Conservation (phyloP, 2,797 vertebrate species). For the Esox lucius region DNA sequence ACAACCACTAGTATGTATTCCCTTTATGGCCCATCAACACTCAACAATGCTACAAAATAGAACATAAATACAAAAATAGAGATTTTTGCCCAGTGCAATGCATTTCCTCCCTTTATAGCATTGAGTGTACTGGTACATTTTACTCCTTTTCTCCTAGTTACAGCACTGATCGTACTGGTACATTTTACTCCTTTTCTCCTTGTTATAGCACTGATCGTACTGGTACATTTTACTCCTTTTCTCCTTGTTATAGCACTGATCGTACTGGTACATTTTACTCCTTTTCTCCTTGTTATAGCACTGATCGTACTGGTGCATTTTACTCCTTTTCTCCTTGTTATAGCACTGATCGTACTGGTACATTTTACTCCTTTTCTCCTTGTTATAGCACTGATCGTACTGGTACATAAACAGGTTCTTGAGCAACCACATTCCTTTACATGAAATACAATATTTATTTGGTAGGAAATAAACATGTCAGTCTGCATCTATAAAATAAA, state of each 20-base stretch:
- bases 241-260: no score
- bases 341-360: no score
- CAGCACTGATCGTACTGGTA: no score
- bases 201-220: no score
- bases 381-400: neutral
- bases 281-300: neutral
- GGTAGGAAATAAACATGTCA: neutral
- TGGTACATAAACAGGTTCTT: neutral
- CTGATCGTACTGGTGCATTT: neutral
- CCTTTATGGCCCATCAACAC: neutral
- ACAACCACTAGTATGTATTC: neutral
- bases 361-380: neutral
- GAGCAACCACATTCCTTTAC: neutral
- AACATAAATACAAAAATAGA: neutral
- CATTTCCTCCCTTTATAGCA: neutral
- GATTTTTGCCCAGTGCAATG: neutral
- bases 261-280: no score
- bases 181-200: no score
- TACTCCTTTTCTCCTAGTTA: no score
- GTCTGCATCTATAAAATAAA: neutral
- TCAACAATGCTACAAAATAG: neutral
- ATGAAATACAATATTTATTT: neutral
- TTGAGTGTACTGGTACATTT: neutral
- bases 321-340: no score
- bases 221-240: no score